Evolutionary conservation across 1,140 invertebrate genomes (phyloP).

Genomic region (Aphis craccivora): DNA sequence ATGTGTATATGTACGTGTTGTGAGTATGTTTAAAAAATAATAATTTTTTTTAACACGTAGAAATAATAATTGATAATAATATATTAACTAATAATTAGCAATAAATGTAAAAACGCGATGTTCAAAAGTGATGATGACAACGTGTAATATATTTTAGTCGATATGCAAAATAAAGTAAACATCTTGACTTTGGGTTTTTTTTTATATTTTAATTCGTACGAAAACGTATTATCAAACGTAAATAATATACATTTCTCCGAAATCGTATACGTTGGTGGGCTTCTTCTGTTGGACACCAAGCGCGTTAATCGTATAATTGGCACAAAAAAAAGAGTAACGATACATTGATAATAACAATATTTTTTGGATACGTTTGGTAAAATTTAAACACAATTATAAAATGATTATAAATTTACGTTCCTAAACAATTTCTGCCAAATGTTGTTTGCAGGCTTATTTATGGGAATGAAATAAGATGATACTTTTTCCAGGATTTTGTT

Average conservation of each 20-base stretch:
- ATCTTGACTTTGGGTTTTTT: neutral
- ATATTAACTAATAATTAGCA: no score
- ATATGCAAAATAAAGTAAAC: neutral
- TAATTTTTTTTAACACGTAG: neutral
- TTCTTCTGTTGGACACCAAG: no score
- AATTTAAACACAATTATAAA: no score
- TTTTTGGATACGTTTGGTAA: no score
- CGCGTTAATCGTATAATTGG: no score
- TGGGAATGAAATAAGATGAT: no score
- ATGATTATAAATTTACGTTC: neutral
- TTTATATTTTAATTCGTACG: neutral
- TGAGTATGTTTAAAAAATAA: neutral
- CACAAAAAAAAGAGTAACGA: no score
- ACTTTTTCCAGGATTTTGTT: no score
- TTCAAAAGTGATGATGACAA: neutral
- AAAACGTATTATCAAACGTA: neutral
- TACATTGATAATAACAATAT: no score
- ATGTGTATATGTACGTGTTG: neutral
- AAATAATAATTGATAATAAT: neutral
- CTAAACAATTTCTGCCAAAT: no score
- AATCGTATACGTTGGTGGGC: neutral
- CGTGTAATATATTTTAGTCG: neutral
- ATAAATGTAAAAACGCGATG: neutral
- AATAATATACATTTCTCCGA: neutral
- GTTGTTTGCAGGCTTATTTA: no score